Evolutionary conservation across 2,113 vertebrate species (phyloP).

Genomic region (Syngnathus typhle): DNA sequence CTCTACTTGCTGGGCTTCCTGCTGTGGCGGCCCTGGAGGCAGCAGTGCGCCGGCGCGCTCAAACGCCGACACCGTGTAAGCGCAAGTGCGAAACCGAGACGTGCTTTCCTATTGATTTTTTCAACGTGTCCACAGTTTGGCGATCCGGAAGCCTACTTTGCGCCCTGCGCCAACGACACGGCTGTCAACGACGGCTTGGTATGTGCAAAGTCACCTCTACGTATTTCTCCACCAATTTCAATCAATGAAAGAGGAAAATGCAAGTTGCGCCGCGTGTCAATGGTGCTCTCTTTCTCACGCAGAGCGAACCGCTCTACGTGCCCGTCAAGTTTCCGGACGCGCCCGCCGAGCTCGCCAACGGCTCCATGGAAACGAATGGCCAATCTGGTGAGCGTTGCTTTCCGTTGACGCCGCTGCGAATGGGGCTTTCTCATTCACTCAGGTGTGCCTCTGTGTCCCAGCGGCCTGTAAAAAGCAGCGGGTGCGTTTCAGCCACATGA

Average conservation of each 20-base stretch:
- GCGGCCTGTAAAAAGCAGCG: conserved; percentile 83
- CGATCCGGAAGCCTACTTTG: conserved; percentile 86
- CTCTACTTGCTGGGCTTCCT: conserved; percentile 92
- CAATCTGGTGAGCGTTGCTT: conserved; percentile 77
- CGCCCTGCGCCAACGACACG: conserved; percentile 79
- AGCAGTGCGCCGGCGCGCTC: conserved; percentile 83
- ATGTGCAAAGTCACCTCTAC: conserved; percentile 49
- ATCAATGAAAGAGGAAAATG: too few species aligned
- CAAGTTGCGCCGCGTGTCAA: too few species aligned
- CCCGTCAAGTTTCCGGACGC: conserved; percentile 94
- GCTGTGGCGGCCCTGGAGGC: conserved; percentile 95
- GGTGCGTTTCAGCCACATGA: conserved; percentile 92
- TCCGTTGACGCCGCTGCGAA: neutral
- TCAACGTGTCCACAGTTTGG: conserved; percentile 73
- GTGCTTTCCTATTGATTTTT: too few species aligned
- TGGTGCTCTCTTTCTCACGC: conserved; percentile 24
- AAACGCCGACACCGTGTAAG: conserved; percentile 83
- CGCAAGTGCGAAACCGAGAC: conserved; percentile 6
- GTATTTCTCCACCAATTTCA: too few species aligned
- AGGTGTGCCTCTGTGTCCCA: neutral
- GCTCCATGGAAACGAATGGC: conserved; percentile 60
- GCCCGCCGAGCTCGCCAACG: conserved; percentile 72
- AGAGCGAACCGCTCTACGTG: conserved; percentile 95
- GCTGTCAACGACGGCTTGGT: conserved; percentile 84
- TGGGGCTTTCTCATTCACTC: too few species aligned